Conservation (phyloP, 2,888 invertebrate genomes). For the Eilema sororculum region DNA sequence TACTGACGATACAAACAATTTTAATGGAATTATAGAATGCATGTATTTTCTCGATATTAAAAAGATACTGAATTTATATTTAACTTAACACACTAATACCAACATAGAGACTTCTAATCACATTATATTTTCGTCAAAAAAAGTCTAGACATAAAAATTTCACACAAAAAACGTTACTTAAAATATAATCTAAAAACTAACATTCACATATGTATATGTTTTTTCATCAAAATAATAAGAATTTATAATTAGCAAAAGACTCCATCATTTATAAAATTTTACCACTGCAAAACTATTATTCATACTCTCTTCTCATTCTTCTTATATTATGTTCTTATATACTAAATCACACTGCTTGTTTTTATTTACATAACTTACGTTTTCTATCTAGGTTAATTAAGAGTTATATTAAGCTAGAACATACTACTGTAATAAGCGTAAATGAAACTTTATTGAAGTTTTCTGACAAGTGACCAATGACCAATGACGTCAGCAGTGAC, state of each 20-base stretch:
- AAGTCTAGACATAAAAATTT: constrained; percentile 20
- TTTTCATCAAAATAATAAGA: constrained; percentile 12
- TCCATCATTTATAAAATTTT: constrained; percentile 9
- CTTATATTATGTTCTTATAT: constrained; percentile 21
- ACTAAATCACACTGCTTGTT: constrained; percentile 55
- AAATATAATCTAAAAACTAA: constrained; percentile 25
- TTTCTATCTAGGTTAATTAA: constrained; percentile 5
- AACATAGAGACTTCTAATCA: background rate
- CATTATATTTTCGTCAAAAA: constrained; percentile 3
- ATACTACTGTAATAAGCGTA: constrained; percentile 50
- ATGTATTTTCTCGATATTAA: background rate
- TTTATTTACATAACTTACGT: constrained; percentile 35
- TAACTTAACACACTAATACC: background rate
- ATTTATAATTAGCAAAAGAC: constrained; percentile 2
- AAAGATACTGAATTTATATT: background rate
- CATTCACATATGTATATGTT: constrained; percentile 39
- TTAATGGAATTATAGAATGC: background rate
- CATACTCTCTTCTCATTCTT: constrained; percentile 28
- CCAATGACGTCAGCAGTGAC: background rate
- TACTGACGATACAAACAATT: background rate
- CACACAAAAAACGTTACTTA: constrained; percentile 25
- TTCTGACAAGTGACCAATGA: background rate
- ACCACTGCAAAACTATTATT: constrained; percentile 27
- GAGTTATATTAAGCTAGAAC: constrained; percentile 11
- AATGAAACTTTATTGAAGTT: constrained; percentile 22